Base-by-base conservation (phyloP, 2,888 invertebrate species). In the Oegoconia quadripuncta region DNA sequence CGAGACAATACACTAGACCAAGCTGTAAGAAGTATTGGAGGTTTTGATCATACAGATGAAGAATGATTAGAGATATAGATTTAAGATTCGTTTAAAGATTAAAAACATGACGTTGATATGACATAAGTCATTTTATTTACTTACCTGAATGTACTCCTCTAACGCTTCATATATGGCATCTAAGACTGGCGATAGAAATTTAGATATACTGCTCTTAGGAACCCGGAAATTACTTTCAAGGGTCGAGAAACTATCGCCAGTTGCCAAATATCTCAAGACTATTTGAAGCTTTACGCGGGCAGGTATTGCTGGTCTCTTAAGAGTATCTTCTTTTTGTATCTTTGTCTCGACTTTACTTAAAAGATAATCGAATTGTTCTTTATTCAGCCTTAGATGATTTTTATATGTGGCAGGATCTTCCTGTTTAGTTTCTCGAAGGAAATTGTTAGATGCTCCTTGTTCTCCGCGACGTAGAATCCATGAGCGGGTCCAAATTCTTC, bases 181-280 rank as follows among this genome's bases (percentile, higher is more conserved):
- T 35, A 37, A 44, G 18, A 47, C 47, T 42, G 42, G 42, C 38
- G 47, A 42, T 42, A 47, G 39, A 22, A 44, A 32, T 39, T 43
- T 36, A 26, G 26, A 26, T 9, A 46, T 46, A 17, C 43, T 41
- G 31, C 39, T 33, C 43, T 43, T 46, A 29, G 43, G 40, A 34
- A 46, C 36, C 30, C 42, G 41, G 41, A 43, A 41, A 43, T 41
- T 38, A 36, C 37, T 34, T 27, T 39, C 39, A 18, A 46, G 32
- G 22, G 36, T 34, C 35, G 41, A 36, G 25, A 34, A 46, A 17
- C 39, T 35, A 29, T 38, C 40, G 20, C 41, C 46, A 18, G 47
- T 41, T 29, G 33, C 32, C 23, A 47, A 35, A 31, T 34, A 47
- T 31, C 29, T 28, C 31, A 39, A 35, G 20, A 40, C 38, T 36